phyloP scores from a whole-genome alignment of 2,113 vertebrate genomes.

The Chascanopsetta lugubris region DNA sequence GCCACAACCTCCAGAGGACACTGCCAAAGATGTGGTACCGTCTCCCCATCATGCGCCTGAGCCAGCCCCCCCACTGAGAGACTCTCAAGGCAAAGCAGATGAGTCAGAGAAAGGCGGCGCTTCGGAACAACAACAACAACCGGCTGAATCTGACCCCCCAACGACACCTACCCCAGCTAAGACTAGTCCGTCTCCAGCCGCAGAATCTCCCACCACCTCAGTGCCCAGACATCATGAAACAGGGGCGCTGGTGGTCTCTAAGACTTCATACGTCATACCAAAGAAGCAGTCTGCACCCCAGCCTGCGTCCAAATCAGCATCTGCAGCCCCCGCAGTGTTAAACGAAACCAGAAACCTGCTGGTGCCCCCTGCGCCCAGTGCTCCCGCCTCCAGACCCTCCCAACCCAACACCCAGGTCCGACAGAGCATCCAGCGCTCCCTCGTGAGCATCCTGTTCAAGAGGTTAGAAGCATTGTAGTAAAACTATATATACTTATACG shows the following conservation, averaged over 20 bases:
- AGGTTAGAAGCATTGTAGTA: constrained; percentile 87
- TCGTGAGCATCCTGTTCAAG: constrained; percentile 90
- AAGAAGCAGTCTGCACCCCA: constrained; percentile 67
- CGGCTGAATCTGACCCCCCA: constrained; percentile 16
- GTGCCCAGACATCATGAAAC: constrained; percentile 71
- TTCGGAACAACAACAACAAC: constrained; percentile 31
- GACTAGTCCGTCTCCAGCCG: constrained; percentile 45
- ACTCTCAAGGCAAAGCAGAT: constrained; percentile 47
- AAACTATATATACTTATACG: too few species aligned
- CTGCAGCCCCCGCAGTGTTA: constrained; percentile 60
- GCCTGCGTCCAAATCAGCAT: constrained; percentile 23
- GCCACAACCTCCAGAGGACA: constrained; percentile 34
- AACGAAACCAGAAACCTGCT: constrained; percentile 61
- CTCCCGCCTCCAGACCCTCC: constrained; percentile 72
- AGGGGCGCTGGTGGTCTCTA: constrained; percentile 59
- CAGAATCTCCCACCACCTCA: constrained; percentile 53
- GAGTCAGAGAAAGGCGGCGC: constrained; percentile 42
- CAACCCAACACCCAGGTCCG: constrained; percentile 92
- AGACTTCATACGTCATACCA: constrained; percentile 67
- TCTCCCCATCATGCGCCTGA: constrained; percentile 20
- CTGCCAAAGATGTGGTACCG: constrained; percentile 15
- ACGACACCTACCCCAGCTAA: constrained; percentile 72
- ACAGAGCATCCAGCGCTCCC: constrained; percentile 92
- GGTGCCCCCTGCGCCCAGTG: constrained; percentile 71
- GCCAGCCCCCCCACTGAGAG: constrained; percentile 8